Conservation (phyloP, 2,888 invertebrate species). For the Pinctada fucata region DNA sequence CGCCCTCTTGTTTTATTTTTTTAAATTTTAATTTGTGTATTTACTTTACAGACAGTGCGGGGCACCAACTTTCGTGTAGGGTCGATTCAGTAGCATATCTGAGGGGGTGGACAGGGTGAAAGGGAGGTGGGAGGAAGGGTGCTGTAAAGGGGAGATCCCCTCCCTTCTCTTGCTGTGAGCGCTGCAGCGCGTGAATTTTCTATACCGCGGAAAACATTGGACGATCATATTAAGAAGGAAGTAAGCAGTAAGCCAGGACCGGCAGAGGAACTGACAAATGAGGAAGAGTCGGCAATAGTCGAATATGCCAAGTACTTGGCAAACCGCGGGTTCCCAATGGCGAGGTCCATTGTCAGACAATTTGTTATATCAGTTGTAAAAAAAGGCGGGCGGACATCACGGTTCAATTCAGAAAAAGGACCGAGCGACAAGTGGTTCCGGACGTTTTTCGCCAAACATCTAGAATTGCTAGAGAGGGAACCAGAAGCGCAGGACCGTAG, state of each 20-base stretch:
- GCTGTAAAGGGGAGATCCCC: too few relatives aligned
- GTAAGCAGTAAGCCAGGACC: constrained; percentile 1
- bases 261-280: background rate
- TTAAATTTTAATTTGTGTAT: too few relatives aligned
- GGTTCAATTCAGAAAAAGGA: constrained; percentile 21
- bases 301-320: constrained; percentile 16
- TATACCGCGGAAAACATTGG: background rate
- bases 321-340: constrained; percentile 15
- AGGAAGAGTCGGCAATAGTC: background rate
- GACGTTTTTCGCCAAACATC: constrained; percentile 8
- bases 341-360: background rate
- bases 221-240: background rate
- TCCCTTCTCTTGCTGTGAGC: background rate
- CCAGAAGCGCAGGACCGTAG: constrained; percentile 8
- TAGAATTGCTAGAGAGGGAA: constrained; percentile 12
- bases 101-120: too few relatives aligned
- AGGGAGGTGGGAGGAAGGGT: too few relatives aligned
- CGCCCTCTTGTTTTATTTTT: too few relatives aligned
- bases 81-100: too few relatives aligned
- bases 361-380: background rate
- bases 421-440: constrained; percentile 27
- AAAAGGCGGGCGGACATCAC: background rate
- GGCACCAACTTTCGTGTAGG: too few relatives aligned
- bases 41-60: too few relatives aligned
- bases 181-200: background rate